Conservation (phyloP, 2,888 invertebrate genomes). For the Lottia gigantea region DNA sequence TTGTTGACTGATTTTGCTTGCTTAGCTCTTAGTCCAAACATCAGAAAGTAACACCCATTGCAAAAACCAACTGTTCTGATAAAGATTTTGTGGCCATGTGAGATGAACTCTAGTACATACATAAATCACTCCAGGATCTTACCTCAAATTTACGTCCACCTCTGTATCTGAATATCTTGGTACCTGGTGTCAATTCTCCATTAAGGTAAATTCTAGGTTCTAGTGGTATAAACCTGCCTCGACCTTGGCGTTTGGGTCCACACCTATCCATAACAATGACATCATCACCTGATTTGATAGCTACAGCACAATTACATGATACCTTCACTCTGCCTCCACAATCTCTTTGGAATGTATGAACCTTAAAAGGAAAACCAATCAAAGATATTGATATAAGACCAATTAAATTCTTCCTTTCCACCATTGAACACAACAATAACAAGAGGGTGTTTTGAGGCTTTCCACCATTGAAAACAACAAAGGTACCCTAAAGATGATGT, state of each 20-base stretch:
- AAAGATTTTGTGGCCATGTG: too few species aligned
- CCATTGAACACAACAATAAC: too few species aligned
- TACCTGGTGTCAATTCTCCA: slow-evolving; percentile 42
- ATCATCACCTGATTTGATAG: slow-evolving; percentile 52
- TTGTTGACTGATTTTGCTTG: too few species aligned
- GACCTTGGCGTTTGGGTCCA: slow-evolving; percentile 17
- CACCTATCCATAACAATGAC: slow-evolving; percentile 52
- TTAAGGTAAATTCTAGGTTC: slow-evolving; percentile 36
- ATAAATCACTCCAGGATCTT: slow-evolving; percentile 10
- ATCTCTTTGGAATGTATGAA: slow-evolving; percentile 35
- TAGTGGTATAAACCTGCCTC: slow-evolving; percentile 20
- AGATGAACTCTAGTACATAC: too few species aligned
- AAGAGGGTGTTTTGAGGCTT: too few species aligned
- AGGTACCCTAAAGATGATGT: too few species aligned
- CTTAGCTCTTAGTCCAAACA: too few species aligned
- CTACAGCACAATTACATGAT: slow-evolving; percentile 53
- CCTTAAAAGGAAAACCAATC: slow-evolving; percentile 23
- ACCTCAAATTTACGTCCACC: slow-evolving; percentile 48
- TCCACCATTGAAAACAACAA: too few species aligned
- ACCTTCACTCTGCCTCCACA: slow-evolving; percentile 32
- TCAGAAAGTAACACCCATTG: too few species aligned
- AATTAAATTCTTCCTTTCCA: too few species aligned
- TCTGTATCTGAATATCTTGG: slow-evolving; percentile 35
- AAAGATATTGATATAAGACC: too few species aligned
- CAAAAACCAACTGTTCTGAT: too few species aligned